These are phyloP conservation scores for Cuniculus paca DNA, from an alignment of 2,797 vertebrate genomes.

Conservation along the genomic window DNA sequence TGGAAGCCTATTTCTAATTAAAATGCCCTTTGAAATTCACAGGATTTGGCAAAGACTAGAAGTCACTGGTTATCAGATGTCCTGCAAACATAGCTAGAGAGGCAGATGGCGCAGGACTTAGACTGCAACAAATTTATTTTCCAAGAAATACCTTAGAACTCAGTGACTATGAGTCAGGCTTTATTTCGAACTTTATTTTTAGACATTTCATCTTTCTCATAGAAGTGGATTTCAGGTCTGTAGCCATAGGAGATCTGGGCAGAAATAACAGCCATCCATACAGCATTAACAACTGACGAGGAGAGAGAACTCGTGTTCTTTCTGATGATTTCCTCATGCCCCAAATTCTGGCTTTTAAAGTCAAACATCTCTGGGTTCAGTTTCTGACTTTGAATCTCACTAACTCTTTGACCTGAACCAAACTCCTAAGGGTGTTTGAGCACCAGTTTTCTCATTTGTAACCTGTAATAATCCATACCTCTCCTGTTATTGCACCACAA, in stretches of 20 bases:
- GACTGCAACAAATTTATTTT: background rate
- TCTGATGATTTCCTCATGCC: background rate
- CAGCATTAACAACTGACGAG: background rate
- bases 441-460: background rate
- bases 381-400: background rate
- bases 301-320: background rate
- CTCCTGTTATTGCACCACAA: background rate
- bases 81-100: background rate
- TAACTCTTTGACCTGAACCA: background rate
- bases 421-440: background rate
- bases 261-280: background rate
- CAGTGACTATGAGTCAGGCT: background rate
- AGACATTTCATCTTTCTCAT: slow-evolving; percentile 46
- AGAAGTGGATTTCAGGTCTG: background rate
- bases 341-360: background rate
- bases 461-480: background rate
- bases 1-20: slow-evolving; percentile 42
- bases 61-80: background rate
- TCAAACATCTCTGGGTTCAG: background rate
- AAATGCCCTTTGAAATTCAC: slow-evolving; percentile 40
- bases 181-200: slow-evolving; percentile 53
- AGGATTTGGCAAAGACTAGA: background rate
- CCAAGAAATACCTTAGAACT: background rate
- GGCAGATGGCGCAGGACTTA: background rate
- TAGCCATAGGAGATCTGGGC: background rate